These are phyloP conservation scores for Pygoscelis adeliae DNA, from an alignment of 2,113 vertebrate species.

Conservation along the genomic window DNA sequence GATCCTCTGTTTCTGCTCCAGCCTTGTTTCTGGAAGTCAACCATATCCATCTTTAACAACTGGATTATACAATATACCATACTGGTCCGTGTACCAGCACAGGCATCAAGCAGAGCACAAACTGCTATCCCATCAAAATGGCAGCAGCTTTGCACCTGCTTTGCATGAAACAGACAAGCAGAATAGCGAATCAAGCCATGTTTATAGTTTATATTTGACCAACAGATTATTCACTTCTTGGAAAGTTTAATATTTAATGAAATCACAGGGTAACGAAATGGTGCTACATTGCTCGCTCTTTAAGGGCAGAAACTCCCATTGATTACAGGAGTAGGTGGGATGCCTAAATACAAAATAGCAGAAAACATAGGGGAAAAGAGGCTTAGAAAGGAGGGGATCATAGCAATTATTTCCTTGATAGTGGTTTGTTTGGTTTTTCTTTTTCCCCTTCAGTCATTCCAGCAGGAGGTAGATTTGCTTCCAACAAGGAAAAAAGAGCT, in stretches of 20 bases:
- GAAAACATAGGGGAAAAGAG: background rate
- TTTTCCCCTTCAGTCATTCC: background rate
- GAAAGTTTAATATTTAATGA: background rate
- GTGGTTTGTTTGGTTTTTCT: background rate
- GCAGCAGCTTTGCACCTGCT: background rate
- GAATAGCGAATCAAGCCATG: background rate
- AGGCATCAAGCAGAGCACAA: background rate
- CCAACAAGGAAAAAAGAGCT: background rate
- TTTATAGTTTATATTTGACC: background rate
- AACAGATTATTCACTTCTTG: background rate
- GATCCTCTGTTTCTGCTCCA: background rate
- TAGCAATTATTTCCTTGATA: background rate
- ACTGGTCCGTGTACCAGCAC: background rate
- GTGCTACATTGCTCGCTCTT: background rate
- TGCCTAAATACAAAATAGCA: background rate
- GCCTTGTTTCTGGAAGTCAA: background rate
- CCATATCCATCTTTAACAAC: background rate
- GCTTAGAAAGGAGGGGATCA: background rate
- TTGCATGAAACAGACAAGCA: background rate
- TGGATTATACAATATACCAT: background rate
- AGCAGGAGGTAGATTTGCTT: background rate
- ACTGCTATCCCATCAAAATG: background rate
- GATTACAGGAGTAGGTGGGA: background rate
- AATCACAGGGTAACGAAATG: background rate
- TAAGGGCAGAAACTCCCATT: background rate